These are phyloP conservation scores for Rhinogobio ventralis DNA, from an alignment of 2,797 vertebrate species.

Conservation along the genomic window DNA sequence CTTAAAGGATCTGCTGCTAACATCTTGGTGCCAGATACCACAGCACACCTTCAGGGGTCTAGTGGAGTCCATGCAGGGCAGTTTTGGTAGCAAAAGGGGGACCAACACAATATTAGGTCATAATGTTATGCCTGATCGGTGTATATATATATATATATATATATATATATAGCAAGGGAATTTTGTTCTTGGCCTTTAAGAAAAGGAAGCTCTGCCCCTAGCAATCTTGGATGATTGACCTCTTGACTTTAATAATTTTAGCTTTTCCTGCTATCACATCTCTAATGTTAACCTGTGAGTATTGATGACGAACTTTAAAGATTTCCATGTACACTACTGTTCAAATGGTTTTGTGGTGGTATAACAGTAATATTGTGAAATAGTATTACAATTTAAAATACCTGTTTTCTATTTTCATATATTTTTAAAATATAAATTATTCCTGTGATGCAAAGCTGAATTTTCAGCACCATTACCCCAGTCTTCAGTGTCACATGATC, in stretches of 20 bases:
- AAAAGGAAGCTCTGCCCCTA: conserved; percentile 47
- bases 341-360: not conserved
- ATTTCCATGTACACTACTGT: conserved; percentile 62
- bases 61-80: no score
- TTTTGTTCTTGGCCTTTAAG: not conserved
- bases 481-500: not conserved
- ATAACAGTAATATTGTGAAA: not conserved
- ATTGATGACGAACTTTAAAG: conserved; percentile 58
- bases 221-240: conserved; percentile 61
- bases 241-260: conserved; percentile 57
- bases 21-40: no score
- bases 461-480: not conserved
- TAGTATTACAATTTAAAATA: not conserved
- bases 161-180: not conserved
- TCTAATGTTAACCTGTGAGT: not conserved
- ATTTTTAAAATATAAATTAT: not conserved
- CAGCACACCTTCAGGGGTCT: no score
- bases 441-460: not conserved
- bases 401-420: not conserved
- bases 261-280: not conserved
- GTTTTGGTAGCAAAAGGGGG: no score
- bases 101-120: no score
- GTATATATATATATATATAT: no score
- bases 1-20: no score
- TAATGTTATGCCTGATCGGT: no score